Base-by-base conservation (phyloP, 2,888 invertebrate species). In the Pseudococcus viburni region DNA sequence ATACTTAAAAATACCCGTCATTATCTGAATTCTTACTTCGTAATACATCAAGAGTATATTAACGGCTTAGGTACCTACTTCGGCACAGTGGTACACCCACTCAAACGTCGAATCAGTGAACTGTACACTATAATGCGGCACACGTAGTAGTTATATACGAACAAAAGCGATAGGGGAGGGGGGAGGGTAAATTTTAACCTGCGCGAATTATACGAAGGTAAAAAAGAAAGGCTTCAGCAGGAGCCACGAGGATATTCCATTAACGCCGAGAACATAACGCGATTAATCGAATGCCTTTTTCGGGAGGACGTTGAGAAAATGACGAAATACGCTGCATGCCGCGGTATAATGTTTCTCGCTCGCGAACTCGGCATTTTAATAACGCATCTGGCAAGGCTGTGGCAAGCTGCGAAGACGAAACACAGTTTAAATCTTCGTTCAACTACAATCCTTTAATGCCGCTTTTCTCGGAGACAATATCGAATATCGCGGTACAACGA, bases 401-500 rank as follows among this genome's bases (percentile, higher is more conserved):
- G 12, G 48, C 12, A 51, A 5, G 42, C 42, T 42, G 42, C 8
- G 42, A 51, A 51, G 15, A 51, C 48, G 15, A 11, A 42, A 6
- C 39, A 39, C 9, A 42, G 48, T 51, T 12, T 64, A 64, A 64
- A 22, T 64, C 64, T 64, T 22, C 22, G 19, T 15, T 64, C 64
- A 64, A 64, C 59, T 19, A 59, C 59, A n/a, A 64, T 22, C 19
- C 64, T 64, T 64, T 64, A 64, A 64, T 64, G 22, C 59, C 64
- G 64, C 64, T 64, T 64, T 64, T 64, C 64, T 64, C 64, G 9
- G 48, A 64, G 64, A 64, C 64, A 64, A 22, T 64, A 64, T 64
- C 64, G 22, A 64, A 64, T 64, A 64, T 19, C 22, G 64, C 22
- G 19, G 64, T 22, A 64, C 4, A 19, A 19, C 11, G 64, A 19